These are phyloP conservation scores for Nemopilema nomurai DNA, from an alignment of 30 jellyfish, hydroid and myxozoan genomes.

Conservation along the genomic window DNA sequence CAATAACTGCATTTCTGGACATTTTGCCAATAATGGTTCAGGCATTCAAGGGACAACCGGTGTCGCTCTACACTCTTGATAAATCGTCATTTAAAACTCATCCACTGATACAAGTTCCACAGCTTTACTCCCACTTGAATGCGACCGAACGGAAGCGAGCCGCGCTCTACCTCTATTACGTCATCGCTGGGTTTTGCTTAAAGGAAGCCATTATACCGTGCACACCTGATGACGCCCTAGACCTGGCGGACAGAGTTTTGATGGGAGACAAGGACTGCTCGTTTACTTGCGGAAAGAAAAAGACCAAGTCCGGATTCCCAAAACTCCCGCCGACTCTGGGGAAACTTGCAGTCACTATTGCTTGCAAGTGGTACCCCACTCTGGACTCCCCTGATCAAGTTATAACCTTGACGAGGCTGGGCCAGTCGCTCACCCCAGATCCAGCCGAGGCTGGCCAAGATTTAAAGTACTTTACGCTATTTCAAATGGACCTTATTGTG, in stretches of 20 bases:
- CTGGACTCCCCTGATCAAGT: slow-evolving; percentile 37
- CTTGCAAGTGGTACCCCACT: slow-evolving; percentile 52
- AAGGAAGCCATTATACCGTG: slow-evolving; percentile 38
- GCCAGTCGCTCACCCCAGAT: slow-evolving; percentile 47
- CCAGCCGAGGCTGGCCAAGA: slow-evolving; percentile 38
- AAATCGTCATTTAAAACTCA: slow-evolving; percentile 19
- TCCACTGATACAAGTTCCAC: slow-evolving; percentile 53
- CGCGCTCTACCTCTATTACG: slow-evolving; percentile 36
- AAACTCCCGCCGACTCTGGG: slow-evolving; percentile 39
- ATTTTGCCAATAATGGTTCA: slow-evolving; percentile 25
- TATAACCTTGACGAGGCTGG: slow-evolving; percentile 17
- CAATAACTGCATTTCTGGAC: slow-evolving; percentile 35
- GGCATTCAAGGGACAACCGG: slow-evolving; percentile 48
- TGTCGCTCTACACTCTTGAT: slow-evolving; percentile 14
- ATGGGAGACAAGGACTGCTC: slow-evolving; percentile 60
- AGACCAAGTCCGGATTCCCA: slow-evolving; percentile 47
- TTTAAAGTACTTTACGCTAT: slow-evolving; percentile 30
- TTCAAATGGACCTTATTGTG: slow-evolving; percentile 55
- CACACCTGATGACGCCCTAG: slow-evolving; percentile 49
- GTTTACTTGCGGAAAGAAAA: slow-evolving; percentile 47
- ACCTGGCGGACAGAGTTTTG: slow-evolving; percentile 55
- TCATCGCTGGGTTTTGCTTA: slow-evolving; percentile 52
- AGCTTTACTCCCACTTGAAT: slow-evolving; percentile 35
- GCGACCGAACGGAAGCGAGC: slow-evolving; percentile 48
- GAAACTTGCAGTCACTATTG: slow-evolving; percentile 28